Evolutionary conservation across 1,140 invertebrate genomes (phyloP).

Genomic region (Rhagoletis zephyria): DNA sequence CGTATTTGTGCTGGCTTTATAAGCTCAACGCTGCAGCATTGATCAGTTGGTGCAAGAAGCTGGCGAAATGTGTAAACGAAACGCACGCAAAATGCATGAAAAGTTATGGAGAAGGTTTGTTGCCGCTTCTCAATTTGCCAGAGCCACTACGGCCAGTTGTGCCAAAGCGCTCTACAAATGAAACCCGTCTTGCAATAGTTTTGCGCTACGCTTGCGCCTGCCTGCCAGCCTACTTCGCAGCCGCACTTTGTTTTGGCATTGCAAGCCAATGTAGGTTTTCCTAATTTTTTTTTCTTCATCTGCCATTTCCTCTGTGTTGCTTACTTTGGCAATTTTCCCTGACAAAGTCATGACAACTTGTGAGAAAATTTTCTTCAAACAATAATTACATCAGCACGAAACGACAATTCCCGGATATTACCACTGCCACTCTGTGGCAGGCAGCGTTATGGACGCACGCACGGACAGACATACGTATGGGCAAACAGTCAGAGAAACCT

Average conservation of each 20-base stretch:
- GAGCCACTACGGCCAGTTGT: background rate
- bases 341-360: slow-evolving; percentile 45
- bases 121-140: slow-evolving; percentile 7
- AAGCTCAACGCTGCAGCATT: background rate
- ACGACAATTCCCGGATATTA: slow-evolving; percentile 49
- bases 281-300: background rate
- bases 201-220: background rate
- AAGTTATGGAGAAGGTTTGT: slow-evolving; percentile 23
- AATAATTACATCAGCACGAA: slow-evolving; percentile 52
- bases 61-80: slow-evolving; percentile 1
- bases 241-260: background rate
- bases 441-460: background rate
- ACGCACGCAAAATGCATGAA: slow-evolving; percentile 43
- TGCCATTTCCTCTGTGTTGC: background rate
- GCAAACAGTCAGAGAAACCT: background rate
- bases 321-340: slow-evolving; percentile 44
- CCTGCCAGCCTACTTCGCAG: background rate
- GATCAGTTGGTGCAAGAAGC: slow-evolving; percentile 12
- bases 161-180: background rate
- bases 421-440: slow-evolving; percentile 38
- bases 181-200: slow-evolving; percentile 28
- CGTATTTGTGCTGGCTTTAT: background rate
- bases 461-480: background rate
- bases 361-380: slow-evolving; percentile 50
- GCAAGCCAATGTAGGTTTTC: background rate